phyloP scores from a whole-genome alignment of 2,113 vertebrate species.

The Oenanthe oenanthe region DNA sequence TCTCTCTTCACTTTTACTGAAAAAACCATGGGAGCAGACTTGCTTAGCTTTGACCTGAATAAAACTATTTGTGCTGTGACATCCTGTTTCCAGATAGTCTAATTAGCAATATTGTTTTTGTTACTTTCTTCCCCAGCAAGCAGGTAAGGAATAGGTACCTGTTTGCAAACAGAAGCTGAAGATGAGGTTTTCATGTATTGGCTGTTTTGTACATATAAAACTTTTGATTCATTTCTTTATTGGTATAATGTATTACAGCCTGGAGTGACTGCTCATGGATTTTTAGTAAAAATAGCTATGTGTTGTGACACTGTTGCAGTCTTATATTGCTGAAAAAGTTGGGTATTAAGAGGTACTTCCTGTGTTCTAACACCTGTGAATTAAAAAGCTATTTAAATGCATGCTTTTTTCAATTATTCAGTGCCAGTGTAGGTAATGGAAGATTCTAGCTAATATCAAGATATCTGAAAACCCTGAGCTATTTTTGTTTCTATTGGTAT shows the following conservation, averaged over 20 bases:
- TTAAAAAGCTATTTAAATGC: constrained; percentile 59
- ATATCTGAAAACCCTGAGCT: neutral
- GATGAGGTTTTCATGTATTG: neutral
- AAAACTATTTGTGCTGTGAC: neutral
- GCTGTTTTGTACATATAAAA: neutral
- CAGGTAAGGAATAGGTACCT: neutral
- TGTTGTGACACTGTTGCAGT: neutral
- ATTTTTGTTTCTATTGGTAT: neutral
- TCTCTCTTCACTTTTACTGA: neutral
- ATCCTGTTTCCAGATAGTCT: neutral
- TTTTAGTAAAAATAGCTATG: neutral
- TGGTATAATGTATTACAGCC: neutral
- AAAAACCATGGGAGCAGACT: neutral
- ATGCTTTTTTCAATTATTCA: constrained; percentile 16
- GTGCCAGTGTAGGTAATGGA: neutral
- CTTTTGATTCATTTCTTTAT: neutral
- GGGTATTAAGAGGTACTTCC: neutral
- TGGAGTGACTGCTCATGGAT: neutral
- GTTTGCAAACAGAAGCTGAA: neutral
- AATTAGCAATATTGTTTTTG: neutral
- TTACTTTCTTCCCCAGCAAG: neutral
- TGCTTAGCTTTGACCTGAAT: neutral
- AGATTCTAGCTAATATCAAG: neutral
- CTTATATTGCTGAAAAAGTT: neutral
- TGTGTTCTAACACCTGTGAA: constrained; percentile 4